These are phyloP conservation scores for Metopolophium dirhodum DNA, from an alignment of 1,140 invertebrate genomes.

Conservation along the genomic window DNA sequence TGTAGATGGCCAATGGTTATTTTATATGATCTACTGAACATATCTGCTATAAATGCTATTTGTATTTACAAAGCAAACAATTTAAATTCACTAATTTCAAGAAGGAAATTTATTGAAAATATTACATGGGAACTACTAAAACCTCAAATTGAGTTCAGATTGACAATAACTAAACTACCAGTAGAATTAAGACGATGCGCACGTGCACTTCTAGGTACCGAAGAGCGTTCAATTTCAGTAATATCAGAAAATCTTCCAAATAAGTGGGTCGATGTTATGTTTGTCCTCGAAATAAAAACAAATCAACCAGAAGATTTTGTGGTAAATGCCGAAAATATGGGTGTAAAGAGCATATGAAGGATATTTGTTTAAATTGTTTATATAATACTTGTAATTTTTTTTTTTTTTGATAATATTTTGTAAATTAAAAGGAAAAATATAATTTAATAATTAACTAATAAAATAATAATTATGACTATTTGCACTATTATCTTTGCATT, in stretches of 20 bases:
- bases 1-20: conserved; percentile 66
- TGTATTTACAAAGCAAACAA: conserved; percentile 41
- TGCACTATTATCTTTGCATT: neutral
- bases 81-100: conserved; percentile 12
- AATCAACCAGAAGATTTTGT: conserved; percentile 29
- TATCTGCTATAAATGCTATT: conserved; percentile 59
- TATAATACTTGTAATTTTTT: neutral
- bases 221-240: conserved; percentile 5
- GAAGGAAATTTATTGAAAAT: conserved; percentile 24
- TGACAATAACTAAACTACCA: neutral
- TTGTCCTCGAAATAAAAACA: conserved; percentile 8
- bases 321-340: conserved; percentile 10
- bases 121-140: neutral
- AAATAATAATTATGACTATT: too few species aligned
- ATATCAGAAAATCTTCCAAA: conserved; percentile 18
- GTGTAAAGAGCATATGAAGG: conserved; percentile 30
- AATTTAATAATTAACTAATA: conserved; percentile 1
- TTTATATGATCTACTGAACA: conserved; percentile 66
- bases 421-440: conserved; percentile 6
- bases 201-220: neutral
- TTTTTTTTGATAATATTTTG: neutral
- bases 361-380: conserved; percentile 24
- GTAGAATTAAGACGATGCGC: conserved; percentile 11
- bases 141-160: conserved; percentile 14
- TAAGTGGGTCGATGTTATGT: conserved; percentile 18